These are phyloP conservation scores for Cirrhinus mrigala DNA, from an alignment of 2,797 vertebrate species.

Conservation along the genomic window DNA sequence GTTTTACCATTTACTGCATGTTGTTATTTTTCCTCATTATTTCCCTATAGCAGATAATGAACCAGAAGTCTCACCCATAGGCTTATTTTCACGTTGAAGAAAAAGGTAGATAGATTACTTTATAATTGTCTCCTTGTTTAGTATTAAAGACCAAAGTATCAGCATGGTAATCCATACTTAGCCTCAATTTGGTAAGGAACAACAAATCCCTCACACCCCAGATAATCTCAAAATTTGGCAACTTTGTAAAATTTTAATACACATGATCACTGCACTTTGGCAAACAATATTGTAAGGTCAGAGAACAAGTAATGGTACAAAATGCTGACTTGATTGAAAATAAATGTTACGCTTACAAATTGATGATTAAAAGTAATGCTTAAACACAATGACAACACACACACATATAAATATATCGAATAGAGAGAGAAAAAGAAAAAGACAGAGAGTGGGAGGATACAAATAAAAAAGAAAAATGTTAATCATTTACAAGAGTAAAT, in stretches of 20 bases:
- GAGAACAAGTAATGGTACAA: conserved; percentile 6
- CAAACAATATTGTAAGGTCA: conserved; percentile 4
- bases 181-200: not conserved
- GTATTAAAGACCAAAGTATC: too few species aligned
- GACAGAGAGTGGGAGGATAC: not conserved
- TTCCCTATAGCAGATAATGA: too few species aligned
- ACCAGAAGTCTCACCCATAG: too few species aligned
- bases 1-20: too few species aligned
- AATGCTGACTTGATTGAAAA: not conserved
- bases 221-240: not conserved
- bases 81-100: too few species aligned
- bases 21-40: too few species aligned
- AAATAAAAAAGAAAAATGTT: conserved; percentile 61
- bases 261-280: conserved; percentile 7
- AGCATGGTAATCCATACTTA: not conserved
- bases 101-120: too few species aligned
- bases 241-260: not conserved
- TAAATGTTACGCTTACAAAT: not conserved
- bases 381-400: not conserved
- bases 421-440: not conserved
- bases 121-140: too few species aligned
- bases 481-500: conserved; percentile 78
- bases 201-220: not conserved
- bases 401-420: not conserved
- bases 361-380: not conserved